A percentile compares a stretch with the other conserved stretches of the same genome.
These are phyloP conservation scores for Listrodromus nycthemerus DNA, from an alignment of 2,888 invertebrate species.

Conservation along the genomic window DNA sequence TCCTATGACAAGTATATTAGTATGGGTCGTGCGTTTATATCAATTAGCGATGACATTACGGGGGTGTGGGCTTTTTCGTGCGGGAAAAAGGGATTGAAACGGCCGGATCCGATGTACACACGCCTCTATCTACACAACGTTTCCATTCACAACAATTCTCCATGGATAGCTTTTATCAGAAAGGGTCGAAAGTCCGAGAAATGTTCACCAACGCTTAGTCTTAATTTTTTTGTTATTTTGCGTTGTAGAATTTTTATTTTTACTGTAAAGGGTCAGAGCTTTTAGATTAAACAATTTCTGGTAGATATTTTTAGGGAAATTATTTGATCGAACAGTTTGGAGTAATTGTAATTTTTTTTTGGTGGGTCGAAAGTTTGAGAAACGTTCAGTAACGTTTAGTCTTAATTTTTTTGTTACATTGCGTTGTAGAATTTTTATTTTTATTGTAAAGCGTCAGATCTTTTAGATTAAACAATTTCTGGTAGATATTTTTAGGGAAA, in stretches of 20 bases:
- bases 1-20: conserved; percentile 84
- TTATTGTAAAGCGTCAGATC: too few relatives aligned
- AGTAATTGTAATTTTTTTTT: too few relatives aligned
- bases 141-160: background rate
- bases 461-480: too few relatives aligned
- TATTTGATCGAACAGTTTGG: too few relatives aligned
- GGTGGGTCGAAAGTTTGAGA: background rate
- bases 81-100: conserved; percentile 45
- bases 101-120: conserved; percentile 18
- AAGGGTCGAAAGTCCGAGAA: background rate
- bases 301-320: too few relatives aligned
- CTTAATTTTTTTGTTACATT: background rate
- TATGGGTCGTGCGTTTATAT: conserved; percentile 83
- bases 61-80: conserved; percentile 73
- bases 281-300: too few relatives aligned
- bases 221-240: background rate
- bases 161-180: background rate
- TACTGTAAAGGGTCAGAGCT: too few relatives aligned
- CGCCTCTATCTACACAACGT: background rate
- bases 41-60: conserved; percentile 84
- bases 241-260: too few relatives aligned
- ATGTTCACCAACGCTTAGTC: background rate
- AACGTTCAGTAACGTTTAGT: background rate
- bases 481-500: too few relatives aligned
- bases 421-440: too few relatives aligned